phyloP scores from a whole-genome alignment of 1,140 invertebrate species.

The Periplaneta americana region DNA sequence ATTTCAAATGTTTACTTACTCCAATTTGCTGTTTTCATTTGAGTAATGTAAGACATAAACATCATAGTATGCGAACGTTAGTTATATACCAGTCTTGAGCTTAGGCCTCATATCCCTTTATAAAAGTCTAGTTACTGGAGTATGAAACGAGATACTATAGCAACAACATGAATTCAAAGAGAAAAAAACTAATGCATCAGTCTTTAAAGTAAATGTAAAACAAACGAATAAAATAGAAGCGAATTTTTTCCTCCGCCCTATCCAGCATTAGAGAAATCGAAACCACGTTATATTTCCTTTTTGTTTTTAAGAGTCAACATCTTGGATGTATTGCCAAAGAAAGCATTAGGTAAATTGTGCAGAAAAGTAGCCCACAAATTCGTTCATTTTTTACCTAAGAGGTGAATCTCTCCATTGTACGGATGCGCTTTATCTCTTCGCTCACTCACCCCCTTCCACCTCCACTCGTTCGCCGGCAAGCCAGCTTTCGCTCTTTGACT shows the following conservation, averaged over 20 bases:
- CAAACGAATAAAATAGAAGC: background rate
- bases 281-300: background rate
- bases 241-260: background rate
- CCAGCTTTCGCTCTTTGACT: background rate
- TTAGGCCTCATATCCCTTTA: background rate
- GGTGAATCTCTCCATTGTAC: background rate
- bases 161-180: background rate
- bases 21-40: too few species aligned
- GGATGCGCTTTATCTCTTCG: background rate
- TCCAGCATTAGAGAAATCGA: background rate
- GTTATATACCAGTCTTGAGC: too few species aligned
- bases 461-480: background rate
- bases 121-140: background rate
- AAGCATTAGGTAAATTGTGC: background rate
- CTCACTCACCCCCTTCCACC: background rate
- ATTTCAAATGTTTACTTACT: too few species aligned
- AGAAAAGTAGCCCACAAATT: background rate
- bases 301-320: background rate
- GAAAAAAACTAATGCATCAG: background rate
- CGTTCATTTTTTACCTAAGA: background rate
- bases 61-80: too few species aligned
- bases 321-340: background rate
- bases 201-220: background rate
- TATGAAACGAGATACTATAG: background rate
- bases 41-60: too few species aligned